Evolutionary conservation across 2,797 vertebrate species (phyloP).

Genomic region (Artibeus jamaicensis): DNA sequence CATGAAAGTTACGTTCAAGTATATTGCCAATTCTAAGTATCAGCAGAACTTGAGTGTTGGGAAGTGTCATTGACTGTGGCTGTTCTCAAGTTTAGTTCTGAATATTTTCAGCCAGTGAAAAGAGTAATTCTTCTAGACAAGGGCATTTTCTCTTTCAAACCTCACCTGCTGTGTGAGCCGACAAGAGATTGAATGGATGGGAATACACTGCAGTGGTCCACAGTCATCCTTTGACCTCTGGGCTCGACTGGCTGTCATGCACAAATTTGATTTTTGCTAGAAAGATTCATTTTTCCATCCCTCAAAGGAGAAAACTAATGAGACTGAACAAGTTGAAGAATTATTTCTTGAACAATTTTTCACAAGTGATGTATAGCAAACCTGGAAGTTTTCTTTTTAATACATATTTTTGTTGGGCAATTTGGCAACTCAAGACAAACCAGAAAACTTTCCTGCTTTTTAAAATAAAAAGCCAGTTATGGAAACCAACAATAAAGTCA

Average conservation of each 20-base stretch:
- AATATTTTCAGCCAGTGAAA: background rate
- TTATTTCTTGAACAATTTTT: conserved; percentile 57
- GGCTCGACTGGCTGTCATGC: conserved; percentile 48
- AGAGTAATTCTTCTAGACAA: background rate
- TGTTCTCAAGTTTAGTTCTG: background rate
- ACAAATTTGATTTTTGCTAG: conserved; percentile 64
- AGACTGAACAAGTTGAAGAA: conserved; percentile 21
- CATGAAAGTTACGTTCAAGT: background rate
- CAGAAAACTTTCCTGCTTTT: background rate
- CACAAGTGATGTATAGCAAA: conserved; percentile 18
- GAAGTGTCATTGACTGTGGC: background rate
- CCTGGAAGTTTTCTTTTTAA: conserved; percentile 29
- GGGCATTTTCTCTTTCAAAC: conserved; percentile 18
- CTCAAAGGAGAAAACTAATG: conserved; percentile 57
- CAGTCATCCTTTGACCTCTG: conserved; percentile 72
- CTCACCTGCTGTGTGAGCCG: background rate
- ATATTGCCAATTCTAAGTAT: background rate
- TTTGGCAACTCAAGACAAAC: background rate
- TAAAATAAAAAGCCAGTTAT: conserved; percentile 36
- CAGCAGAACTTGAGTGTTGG: background rate
- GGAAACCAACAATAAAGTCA: background rate
- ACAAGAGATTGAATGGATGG: conserved; percentile 59
- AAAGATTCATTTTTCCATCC: conserved; percentile 55
- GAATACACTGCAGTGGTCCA: conserved; percentile 31
- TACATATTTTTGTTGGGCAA: conserved; percentile 14